Percentiles rank a stretch among this genome's conserved stretches.
phyloP scores from a whole-genome alignment of 1,140 invertebrate species.

The Drosophila subobscura region DNA sequence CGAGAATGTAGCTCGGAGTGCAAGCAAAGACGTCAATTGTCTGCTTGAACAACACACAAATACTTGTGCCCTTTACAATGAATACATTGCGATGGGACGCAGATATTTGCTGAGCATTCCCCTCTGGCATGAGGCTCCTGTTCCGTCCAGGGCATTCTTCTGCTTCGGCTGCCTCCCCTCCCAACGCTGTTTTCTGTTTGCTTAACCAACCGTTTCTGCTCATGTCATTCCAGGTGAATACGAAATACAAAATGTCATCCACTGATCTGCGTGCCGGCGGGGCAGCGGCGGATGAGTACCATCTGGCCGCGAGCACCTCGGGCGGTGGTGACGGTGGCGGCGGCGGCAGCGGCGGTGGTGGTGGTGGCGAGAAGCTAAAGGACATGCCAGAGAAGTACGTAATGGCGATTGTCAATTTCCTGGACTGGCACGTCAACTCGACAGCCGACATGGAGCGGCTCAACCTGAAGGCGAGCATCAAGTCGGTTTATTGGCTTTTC shows the following conservation, averaged over 20 bases:
- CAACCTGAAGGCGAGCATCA: conserved; percentile 83
- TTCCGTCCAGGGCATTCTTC: too few relatives aligned
- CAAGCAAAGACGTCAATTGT: conserved; percentile 28
- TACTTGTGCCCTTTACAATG: not conserved
- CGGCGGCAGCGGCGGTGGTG: conserved; percentile 41
- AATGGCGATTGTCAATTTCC: conserved; percentile 65
- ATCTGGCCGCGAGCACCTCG: conserved; percentile 44
- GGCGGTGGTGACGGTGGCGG: conserved; percentile 6
- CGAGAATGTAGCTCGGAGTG: not conserved
- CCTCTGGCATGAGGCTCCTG: too few relatives aligned
- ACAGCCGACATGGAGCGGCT: conserved; percentile 68
- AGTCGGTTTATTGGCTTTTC: conserved; percentile 86
- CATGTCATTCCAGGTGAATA: too few relatives aligned
- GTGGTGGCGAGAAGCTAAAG: conserved; percentile 54
- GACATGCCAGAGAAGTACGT: conserved; percentile 77
- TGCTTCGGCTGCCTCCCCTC: too few relatives aligned
- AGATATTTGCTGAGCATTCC: too few relatives aligned
- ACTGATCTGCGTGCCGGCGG: not conserved
- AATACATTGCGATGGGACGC: not conserved
- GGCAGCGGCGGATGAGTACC: conserved; percentile 19
- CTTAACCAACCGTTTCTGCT: too few relatives aligned
- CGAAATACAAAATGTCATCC: conserved; percentile 4
- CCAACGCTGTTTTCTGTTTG: too few relatives aligned
- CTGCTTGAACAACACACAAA: not conserved
- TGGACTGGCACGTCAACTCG: conserved; percentile 66